Conservation (phyloP, 2,888 invertebrate genomes). For the Plagodis pulveraria region DNA sequence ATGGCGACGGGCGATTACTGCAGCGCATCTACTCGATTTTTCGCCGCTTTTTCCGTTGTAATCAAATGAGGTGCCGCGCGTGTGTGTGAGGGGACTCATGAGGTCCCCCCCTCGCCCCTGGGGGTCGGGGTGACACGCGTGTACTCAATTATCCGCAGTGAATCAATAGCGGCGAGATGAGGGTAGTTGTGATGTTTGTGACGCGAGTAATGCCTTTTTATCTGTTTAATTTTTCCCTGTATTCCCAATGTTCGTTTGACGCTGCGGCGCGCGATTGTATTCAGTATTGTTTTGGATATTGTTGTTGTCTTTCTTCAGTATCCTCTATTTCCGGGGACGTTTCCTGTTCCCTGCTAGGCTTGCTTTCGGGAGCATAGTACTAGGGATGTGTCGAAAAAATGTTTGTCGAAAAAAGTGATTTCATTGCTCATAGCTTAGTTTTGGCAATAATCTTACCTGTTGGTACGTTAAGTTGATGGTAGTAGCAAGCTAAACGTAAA, state of each 20-base stretch:
- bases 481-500: no score
- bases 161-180: slow-evolving; percentile 84
- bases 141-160: slow-evolving; percentile 85
- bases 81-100: slow-evolving; percentile 52
- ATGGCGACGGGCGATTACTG: slow-evolving; percentile 82
- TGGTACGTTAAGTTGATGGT: no score
- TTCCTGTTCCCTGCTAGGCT: slow-evolving; percentile 27
- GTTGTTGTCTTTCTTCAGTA: no score
- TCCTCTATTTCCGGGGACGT: slow-evolving; percentile 41
- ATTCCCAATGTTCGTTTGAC: slow-evolving; percentile 25
- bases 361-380: slow-evolving; percentile 13
- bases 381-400: background rate
- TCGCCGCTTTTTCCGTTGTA: slow-evolving; percentile 85
- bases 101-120: slow-evolving; percentile 30
- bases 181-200: slow-evolving; percentile 79
- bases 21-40: slow-evolving; percentile 82
- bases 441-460: no score
- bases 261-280: slow-evolving; percentile 6
- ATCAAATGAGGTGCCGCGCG: slow-evolving; percentile 83
- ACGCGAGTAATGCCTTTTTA: slow-evolving; percentile 70
- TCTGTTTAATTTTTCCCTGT: slow-evolving; percentile 62
- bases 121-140: slow-evolving; percentile 73
- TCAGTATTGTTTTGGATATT: slow-evolving; percentile 20
- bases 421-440: no score
- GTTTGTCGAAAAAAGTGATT: no score